phyloP scores from a whole-genome alignment of 2,113 vertebrate genomes.

The Paradoxurus hermaphroditus region DNA sequence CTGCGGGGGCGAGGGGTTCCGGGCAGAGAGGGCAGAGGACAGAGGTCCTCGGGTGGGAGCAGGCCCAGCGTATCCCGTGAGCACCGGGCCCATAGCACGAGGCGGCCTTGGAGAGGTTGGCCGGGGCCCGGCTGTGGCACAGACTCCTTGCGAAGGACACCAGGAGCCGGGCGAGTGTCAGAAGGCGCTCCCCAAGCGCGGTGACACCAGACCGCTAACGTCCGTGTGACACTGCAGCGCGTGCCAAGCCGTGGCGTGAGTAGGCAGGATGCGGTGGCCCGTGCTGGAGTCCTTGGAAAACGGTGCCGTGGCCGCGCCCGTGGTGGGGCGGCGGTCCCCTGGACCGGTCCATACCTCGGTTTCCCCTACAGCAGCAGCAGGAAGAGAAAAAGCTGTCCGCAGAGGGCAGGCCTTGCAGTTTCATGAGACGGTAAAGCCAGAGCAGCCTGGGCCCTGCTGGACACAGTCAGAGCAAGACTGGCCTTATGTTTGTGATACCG shows the following conservation, averaged over 20 bases:
- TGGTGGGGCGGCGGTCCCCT: background rate
- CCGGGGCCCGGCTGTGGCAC: background rate
- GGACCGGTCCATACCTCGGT: fast-evolving
- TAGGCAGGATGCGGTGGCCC: fast-evolving
- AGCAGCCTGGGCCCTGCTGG: fast-evolving
- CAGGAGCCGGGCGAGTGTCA: background rate
- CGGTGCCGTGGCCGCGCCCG: fast-evolving
- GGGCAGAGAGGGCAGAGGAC: background rate
- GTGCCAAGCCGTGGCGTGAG: fast-evolving
- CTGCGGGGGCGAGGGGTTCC: background rate
- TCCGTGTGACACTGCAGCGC: fast-evolving
- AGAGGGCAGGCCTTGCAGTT: background rate
- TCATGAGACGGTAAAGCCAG: fast-evolving
- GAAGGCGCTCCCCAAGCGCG: background rate
- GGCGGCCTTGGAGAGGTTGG: background rate
- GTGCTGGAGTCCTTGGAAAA: fast-evolving
- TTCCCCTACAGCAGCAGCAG: background rate
- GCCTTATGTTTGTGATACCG: fast-evolving
- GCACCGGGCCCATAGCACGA: background rate
- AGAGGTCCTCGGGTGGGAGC: no score
- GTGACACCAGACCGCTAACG: fast-evolving
- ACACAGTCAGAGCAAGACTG: fast-evolving
- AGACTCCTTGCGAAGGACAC: background rate
- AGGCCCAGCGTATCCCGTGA: fast-evolving
- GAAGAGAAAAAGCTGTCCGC: fast-evolving